Percentiles rank a stretch among this genome's conserved stretches.
Evolutionary conservation across 2,113 vertebrate genomes (phyloP).

Genomic region (Diadophis punctatus): DNA sequence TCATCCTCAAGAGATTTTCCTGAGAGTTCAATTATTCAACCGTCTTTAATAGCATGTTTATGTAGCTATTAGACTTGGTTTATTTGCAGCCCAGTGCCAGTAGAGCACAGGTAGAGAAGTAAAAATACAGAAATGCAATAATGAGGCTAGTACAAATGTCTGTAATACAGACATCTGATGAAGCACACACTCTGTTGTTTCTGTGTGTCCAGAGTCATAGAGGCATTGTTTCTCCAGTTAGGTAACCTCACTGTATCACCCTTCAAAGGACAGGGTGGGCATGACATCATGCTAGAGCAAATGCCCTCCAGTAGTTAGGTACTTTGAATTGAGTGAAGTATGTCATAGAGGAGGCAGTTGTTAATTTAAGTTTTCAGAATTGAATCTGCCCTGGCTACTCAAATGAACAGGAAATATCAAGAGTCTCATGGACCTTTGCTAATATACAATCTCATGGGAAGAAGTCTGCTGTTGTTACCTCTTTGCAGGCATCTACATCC

Average conservation of each 20-base stretch:
- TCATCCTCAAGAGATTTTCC: background rate
- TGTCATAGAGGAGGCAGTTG: background rate
- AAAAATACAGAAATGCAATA: background rate
- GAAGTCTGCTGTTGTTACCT: background rate
- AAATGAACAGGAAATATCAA: background rate
- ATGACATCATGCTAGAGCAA: background rate
- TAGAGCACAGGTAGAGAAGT: background rate
- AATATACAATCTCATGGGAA: constrained; percentile 4
- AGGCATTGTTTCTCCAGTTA: background rate
- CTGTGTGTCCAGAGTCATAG: background rate
- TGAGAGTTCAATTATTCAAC: background rate
- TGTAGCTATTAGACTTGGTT: background rate
- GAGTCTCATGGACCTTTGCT: background rate
- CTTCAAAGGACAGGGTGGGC: background rate
- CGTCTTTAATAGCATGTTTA: background rate
- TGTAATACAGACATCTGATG: background rate
- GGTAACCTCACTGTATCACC: background rate
- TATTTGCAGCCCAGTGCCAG: background rate
- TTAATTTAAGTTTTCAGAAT: background rate
- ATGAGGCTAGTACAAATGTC: background rate
- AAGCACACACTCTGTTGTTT: background rate
- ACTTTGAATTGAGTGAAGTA: background rate
- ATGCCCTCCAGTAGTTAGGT: background rate
- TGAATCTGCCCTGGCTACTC: constrained; percentile 7
- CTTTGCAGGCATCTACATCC: background rate